Conservation (phyloP, 1,140 invertebrate genomes). For the honey bee (Apis mellifera) region DNA sequence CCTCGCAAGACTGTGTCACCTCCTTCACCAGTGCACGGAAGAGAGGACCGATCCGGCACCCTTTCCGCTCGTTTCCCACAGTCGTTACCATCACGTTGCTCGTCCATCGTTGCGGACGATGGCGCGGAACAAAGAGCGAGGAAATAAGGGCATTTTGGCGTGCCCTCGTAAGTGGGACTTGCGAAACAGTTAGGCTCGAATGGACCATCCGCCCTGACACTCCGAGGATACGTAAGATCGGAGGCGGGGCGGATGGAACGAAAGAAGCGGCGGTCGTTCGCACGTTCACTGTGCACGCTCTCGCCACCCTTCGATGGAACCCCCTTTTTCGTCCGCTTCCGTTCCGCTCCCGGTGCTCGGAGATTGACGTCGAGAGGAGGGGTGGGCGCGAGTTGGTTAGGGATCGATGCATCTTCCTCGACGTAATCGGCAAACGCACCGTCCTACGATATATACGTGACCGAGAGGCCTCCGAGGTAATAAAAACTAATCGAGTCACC, state of each 20-base stretch:
- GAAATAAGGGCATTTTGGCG: constrained; percentile 50
- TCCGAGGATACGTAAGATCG: constrained; percentile 29
- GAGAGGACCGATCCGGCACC: neutral
- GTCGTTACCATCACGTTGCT: constrained; percentile 20
- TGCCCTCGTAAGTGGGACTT: constrained; percentile 46
- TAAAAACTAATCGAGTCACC: constrained; percentile 30
- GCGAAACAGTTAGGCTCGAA: constrained; percentile 63
- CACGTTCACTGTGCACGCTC: constrained; percentile 44
- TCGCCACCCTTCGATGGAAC: too few relatives aligned
- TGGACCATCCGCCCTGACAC: constrained; percentile 46
- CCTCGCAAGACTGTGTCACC: too few relatives aligned
- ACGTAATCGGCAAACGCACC: constrained; percentile 50
- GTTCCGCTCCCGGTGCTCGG: constrained; percentile 31
- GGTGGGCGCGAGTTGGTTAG: neutral
- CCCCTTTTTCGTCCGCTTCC: neutral
- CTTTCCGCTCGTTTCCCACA: neutral
- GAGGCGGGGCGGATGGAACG: neutral
- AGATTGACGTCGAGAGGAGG: constrained; percentile 17
- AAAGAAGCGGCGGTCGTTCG: constrained; percentile 45
- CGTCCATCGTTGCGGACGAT: constrained; percentile 9
- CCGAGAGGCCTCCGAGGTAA: neutral
- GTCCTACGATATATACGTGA: constrained; percentile 40
- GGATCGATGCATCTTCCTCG: constrained; percentile 52
- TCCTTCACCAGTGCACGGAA: too few relatives aligned
- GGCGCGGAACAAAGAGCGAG: constrained; percentile 26